Conservation (phyloP, 37 sponge, comb jelly and placozoan genomes). For the Aplysina aerophoba region DNA sequence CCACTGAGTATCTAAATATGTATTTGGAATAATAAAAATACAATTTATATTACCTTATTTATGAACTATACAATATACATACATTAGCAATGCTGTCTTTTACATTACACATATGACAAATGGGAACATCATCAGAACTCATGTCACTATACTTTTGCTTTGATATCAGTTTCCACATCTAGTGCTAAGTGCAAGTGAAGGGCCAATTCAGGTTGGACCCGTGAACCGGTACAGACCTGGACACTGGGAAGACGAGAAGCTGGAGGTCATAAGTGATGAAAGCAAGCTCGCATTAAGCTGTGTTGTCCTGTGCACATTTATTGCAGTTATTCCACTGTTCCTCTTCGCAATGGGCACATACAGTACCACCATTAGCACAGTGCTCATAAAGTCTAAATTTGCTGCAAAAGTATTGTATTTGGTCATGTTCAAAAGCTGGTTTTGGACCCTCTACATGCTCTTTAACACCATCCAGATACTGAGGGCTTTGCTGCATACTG, state of each 20-base stretch:
- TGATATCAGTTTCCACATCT: conserved; percentile 1
- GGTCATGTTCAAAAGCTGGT: conserved; percentile 10
- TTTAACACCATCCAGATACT: neutral
- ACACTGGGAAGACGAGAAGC: neutral
- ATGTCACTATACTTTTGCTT: neutral
- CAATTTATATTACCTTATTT: too few relatives aligned
- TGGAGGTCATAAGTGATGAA: too few relatives aligned
- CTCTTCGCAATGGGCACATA: neutral
- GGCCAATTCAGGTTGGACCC: neutral
- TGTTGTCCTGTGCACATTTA: neutral
- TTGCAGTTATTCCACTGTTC: neutral
- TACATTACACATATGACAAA: too few relatives aligned
- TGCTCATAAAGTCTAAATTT: neutral
- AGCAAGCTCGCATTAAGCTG: neutral
- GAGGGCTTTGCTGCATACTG: too few relatives aligned
- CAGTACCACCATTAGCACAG: neutral
- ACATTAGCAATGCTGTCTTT: too few relatives aligned
- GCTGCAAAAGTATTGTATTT: conserved; percentile 16
- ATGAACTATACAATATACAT: too few relatives aligned
- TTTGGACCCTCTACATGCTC: neutral
- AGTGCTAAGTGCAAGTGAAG: conserved; percentile 11
- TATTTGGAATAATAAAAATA: too few relatives aligned
- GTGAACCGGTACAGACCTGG: neutral
- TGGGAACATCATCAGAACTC: too few relatives aligned
- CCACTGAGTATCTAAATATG: too few relatives aligned